Evolutionary conservation across 1,140 invertebrate species (phyloP).

Genomic region (Medauroidea extradentata): DNA sequence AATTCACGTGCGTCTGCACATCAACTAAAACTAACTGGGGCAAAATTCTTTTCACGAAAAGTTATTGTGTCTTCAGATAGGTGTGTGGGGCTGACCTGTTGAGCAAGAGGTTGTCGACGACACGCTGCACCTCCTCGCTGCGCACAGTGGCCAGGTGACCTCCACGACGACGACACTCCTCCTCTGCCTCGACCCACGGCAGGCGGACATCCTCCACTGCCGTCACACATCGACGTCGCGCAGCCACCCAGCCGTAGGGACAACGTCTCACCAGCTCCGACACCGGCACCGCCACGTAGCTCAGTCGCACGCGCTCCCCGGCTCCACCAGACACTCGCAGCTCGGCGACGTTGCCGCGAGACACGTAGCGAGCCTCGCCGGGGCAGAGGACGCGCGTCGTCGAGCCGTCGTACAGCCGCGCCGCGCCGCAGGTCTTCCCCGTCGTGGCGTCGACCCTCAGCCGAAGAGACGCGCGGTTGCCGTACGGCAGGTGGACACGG

Average conservation of each 20-base stretch:
- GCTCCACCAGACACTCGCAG: conserved; percentile 14
- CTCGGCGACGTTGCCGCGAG: not conserved
- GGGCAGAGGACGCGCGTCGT: conserved; percentile 53
- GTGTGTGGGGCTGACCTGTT: conserved; percentile 56
- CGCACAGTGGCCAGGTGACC: conserved; percentile 61
- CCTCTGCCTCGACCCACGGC: conserved; percentile 60
- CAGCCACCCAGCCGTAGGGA: conserved; percentile 58
- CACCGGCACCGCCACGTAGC: conserved; percentile 47
- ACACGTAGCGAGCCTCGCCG: conserved; percentile 44
- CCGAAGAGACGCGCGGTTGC: conserved; percentile 47
- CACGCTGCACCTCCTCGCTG: conserved; percentile 54
- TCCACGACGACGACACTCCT: conserved; percentile 53
- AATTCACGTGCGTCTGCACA: too few relatives aligned
- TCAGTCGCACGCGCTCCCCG: conserved; percentile 36
- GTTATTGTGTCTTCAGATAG: too few relatives aligned
- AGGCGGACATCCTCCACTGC: conserved; percentile 50
- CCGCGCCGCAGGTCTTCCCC: conserved; percentile 45
- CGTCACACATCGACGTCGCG: conserved; percentile 57
- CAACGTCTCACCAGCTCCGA: conserved; percentile 53
- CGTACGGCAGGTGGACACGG: conserved; percentile 58
- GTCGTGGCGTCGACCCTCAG: not conserved
- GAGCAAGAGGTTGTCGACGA: conserved; percentile 54
- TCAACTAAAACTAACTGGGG: too few relatives aligned
- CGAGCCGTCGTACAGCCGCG: conserved; percentile 49
- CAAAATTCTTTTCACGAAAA: too few relatives aligned